Evolutionary conservation across 2,113 vertebrate species (phyloP).

Genomic region (Oreamnos americanus): DNA sequence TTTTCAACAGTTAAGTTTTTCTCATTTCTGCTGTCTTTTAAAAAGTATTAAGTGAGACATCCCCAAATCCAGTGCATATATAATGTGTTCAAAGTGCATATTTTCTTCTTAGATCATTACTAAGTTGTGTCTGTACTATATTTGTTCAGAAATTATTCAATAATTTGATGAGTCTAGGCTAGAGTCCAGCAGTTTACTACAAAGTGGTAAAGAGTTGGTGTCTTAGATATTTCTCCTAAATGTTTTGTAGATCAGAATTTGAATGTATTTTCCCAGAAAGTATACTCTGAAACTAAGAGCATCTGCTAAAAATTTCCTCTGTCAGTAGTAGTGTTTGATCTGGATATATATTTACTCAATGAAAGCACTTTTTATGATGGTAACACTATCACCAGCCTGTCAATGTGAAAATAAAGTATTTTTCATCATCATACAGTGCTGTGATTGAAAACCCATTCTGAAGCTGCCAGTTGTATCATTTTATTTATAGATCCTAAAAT

Average conservation of each 20-base stretch:
- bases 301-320: constrained; percentile 48
- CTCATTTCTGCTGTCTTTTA: neutral
- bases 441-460: neutral
- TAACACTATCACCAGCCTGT: constrained; percentile 15
- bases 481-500: constrained; percentile 8
- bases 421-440: neutral
- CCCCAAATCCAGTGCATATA: neutral
- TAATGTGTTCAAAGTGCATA: neutral
- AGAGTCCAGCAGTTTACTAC: constrained; percentile 25
- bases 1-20: constrained; percentile 8
- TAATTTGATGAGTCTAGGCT: constrained; percentile 32
- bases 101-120: neutral
- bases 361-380: constrained; percentile 24
- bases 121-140: neutral
- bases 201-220: constrained; percentile 52
- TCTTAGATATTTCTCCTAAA: constrained; percentile 54
- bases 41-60: neutral
- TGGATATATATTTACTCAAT: constrained; percentile 45
- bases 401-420: constrained; percentile 40
- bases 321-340: constrained; percentile 42
- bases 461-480: neutral
- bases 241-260: constrained; percentile 54
- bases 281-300: constrained; percentile 6
- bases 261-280: constrained; percentile 57
- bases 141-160: constrained; percentile 29